phyloP scores from a whole-genome alignment of 2,113 vertebrate species.

The Malurus cyaneus region DNA sequence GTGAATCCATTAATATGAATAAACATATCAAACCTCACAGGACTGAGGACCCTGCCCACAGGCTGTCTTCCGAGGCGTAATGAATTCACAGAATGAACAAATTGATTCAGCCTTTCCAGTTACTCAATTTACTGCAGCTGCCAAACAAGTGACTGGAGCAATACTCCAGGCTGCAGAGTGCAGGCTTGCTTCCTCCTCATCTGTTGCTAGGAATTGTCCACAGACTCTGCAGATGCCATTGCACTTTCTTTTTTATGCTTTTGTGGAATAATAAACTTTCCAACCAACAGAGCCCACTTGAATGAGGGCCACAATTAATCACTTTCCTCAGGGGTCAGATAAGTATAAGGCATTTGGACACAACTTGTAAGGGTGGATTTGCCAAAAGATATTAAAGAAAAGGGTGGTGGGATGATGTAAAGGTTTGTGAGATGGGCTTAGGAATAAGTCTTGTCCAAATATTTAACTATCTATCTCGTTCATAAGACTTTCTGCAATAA shows the following conservation, averaged over 20 bases:
- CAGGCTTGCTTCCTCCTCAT: not conserved
- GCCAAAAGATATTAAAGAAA: not conserved
- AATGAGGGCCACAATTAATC: not conserved
- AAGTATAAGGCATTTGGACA: not conserved
- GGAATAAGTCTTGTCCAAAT: not conserved
- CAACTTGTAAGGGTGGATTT: not conserved
- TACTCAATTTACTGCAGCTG: constrained; percentile 20
- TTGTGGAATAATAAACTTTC: not conserved
- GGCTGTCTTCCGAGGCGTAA: constrained; percentile 6
- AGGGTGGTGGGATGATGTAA: not conserved
- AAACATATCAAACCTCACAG: not conserved
- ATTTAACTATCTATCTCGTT: not conserved
- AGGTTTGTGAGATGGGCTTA: not conserved
- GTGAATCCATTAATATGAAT: not conserved
- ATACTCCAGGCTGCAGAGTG: not conserved
- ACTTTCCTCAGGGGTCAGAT: not conserved
- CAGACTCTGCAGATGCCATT: not conserved
- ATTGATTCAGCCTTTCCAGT: constrained; percentile 1
- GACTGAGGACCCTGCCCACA: not conserved
- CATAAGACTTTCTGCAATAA: not conserved
- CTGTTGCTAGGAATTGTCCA: not conserved
- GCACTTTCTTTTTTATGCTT: not conserved
- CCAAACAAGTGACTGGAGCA: constrained; percentile 1
- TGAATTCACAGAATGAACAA: constrained; percentile 27
- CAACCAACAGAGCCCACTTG: not conserved